Percentiles rank a stretch among this genome's conserved stretches.
Evolutionary conservation across 2,797 vertebrate species (phyloP).

Genomic region (Sebastes melanostomus): DNA sequence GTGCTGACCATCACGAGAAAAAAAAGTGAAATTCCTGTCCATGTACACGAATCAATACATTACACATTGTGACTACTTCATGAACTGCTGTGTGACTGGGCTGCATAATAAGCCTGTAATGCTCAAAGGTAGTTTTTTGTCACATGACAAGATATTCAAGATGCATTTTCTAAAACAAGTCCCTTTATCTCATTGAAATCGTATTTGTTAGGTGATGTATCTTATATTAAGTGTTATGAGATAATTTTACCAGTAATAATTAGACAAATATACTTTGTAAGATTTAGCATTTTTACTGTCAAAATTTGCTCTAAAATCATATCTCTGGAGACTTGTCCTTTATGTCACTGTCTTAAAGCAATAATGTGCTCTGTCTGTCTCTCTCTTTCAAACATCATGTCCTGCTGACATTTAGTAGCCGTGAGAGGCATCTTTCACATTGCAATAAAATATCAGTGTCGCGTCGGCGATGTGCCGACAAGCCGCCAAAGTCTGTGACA

Average conservation of each 20-base stretch:
- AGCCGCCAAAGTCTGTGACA: conserved; percentile 55
- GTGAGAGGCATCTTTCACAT: conserved; percentile 8
- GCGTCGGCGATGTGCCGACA: conserved; percentile 16
- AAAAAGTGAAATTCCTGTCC: no score
- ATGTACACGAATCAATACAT: no score
- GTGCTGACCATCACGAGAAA: no score
- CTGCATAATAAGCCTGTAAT: neutral
- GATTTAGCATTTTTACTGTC: neutral
- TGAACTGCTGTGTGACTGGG: neutral
- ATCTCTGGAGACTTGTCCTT: neutral
- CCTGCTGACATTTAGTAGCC: conserved; percentile 20
- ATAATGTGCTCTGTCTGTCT: neutral
- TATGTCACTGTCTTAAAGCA: neutral
- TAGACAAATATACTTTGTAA: no score
- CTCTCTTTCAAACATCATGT: neutral
- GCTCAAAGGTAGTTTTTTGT: no score
- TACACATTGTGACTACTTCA: neutral
- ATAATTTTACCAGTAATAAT: neutral
- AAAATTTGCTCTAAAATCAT: neutral
- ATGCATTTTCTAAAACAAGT: no score
- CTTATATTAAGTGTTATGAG: neutral
- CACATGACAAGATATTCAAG: no score
- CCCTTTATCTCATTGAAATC: no score
- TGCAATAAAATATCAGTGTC: conserved; percentile 40
- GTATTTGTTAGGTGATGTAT: neutral